Percentiles rank a stretch among this genome's conserved stretches.
phyloP scores from a whole-genome alignment of 2,888 invertebrate species.

The Drosophila melanosoma region DNA sequence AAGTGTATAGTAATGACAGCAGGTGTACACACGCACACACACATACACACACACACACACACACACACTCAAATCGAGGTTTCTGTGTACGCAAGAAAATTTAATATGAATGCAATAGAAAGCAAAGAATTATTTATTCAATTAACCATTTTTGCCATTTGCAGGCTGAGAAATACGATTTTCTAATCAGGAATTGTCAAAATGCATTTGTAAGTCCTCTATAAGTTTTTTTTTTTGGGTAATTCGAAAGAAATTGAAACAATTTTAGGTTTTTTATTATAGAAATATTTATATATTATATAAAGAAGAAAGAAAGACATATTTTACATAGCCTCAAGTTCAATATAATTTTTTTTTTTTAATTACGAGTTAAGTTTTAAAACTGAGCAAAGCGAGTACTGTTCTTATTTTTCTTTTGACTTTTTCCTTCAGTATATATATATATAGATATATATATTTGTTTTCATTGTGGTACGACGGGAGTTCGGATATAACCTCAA shows the following conservation, averaged over 20 bases:
- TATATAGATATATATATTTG: neutral
- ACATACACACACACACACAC: slow-evolving; percentile 8
- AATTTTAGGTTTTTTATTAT: neutral
- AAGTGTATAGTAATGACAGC: slow-evolving; percentile 68
- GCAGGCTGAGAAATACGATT: slow-evolving; percentile 6
- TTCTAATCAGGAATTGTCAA: neutral
- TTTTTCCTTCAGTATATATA: neutral
- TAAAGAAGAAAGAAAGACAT: too few species aligned
- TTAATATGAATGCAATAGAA: slow-evolving; percentile 68
- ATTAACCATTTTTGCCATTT: slow-evolving; percentile 68
- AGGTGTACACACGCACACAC: slow-evolving; percentile 55
- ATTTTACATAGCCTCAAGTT: neutral
- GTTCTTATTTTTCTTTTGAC: neutral
- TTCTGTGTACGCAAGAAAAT: slow-evolving; percentile 57
- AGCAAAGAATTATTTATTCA: slow-evolving; percentile 79
- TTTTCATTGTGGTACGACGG: slow-evolving; percentile 1
- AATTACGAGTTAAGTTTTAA: neutral
- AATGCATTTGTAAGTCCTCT: neutral
- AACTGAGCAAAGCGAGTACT: neutral
- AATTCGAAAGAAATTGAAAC: neutral
- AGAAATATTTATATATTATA: neutral
- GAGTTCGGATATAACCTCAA: slow-evolving; percentile 33
- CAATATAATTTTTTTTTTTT: neutral
- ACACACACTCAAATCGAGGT: slow-evolving; percentile 2
- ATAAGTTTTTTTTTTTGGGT: neutral